Percentiles rank a stretch among this genome's conserved stretches.
Conservation (phyloP, 1,140 invertebrate genomes). For the Pristionchus pacificus region DNA sequence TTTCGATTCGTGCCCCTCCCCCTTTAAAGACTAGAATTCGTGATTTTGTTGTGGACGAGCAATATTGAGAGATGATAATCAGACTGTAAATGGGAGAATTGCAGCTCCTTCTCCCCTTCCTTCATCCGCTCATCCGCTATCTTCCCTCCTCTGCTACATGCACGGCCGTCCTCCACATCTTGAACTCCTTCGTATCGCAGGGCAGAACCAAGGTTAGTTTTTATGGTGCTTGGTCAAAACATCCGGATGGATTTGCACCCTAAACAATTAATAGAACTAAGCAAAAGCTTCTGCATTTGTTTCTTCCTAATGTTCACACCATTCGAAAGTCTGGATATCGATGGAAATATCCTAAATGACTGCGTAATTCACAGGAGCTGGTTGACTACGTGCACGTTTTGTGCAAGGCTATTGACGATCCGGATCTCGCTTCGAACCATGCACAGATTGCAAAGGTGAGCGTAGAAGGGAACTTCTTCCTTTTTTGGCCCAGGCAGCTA, state of each 20-base stretch:
- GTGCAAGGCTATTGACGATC: neutral
- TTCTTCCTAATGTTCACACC: neutral
- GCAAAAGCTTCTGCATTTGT: neutral
- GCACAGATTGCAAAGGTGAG: neutral
- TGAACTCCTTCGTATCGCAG: conserved; percentile 70
- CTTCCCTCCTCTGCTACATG: conserved; percentile 64
- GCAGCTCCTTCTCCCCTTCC: conserved; percentile 70
- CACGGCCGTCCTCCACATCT: conserved; percentile 70
- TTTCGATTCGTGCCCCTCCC: no score
- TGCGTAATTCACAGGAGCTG: neutral
- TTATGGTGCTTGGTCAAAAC: no score
- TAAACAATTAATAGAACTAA: no score
- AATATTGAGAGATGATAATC: neutral
- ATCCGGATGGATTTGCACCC: no score
- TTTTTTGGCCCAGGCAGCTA: no score
- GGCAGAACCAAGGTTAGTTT: conserved; percentile 9
- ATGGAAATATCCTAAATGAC: no score
- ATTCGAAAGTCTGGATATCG: no score
- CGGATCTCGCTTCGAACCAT: neutral
- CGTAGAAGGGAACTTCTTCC: no score
- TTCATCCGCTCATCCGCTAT: conserved; percentile 74
- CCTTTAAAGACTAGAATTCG: no score
- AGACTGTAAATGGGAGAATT: conserved; percentile 24
- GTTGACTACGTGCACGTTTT: neutral
- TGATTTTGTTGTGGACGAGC: no score